Percentiles rank a stretch among this genome's conserved stretches.
phyloP scores from a whole-genome alignment of 2,797 vertebrate species.

The Galago senegalensis region DNA sequence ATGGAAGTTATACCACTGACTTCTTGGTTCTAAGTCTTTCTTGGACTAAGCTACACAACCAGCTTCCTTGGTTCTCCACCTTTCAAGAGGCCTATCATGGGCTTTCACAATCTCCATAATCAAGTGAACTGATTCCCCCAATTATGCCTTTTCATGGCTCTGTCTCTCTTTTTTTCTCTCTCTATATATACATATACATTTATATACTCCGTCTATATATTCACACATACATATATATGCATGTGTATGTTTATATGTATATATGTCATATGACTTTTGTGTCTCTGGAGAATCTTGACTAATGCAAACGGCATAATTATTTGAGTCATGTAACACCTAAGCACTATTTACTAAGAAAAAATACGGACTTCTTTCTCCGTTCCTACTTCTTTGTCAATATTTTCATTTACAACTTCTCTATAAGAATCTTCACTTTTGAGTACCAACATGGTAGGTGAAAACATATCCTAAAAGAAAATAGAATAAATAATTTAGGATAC shows the following conservation, averaged over 20 bases:
- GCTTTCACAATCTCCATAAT: not conserved
- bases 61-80: not conserved
- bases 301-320: not conserved
- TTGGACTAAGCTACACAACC: not conserved
- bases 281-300: not conserved
- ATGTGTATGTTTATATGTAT: too few relatives aligned
- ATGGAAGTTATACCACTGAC: not conserved
- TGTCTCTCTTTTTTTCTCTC: not conserved
- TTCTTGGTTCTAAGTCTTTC: not conserved
- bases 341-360: not conserved
- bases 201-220: too few relatives aligned
- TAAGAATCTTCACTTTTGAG: not conserved
- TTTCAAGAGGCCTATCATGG: not conserved
- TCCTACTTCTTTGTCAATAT: not conserved
- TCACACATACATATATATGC: too few relatives aligned
- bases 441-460: slow-evolving; percentile 24
- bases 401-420: not conserved
- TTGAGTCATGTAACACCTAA: not conserved
- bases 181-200: too few relatives aligned
- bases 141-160: not conserved
- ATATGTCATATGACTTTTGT: not conserved
- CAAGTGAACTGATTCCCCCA: not conserved
- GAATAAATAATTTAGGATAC: not conserved
- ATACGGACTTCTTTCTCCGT: not conserved
- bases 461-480: not conserved